Conservation (phyloP, 2,113 vertebrate genomes). For the Hepsetus odoe region DNA sequence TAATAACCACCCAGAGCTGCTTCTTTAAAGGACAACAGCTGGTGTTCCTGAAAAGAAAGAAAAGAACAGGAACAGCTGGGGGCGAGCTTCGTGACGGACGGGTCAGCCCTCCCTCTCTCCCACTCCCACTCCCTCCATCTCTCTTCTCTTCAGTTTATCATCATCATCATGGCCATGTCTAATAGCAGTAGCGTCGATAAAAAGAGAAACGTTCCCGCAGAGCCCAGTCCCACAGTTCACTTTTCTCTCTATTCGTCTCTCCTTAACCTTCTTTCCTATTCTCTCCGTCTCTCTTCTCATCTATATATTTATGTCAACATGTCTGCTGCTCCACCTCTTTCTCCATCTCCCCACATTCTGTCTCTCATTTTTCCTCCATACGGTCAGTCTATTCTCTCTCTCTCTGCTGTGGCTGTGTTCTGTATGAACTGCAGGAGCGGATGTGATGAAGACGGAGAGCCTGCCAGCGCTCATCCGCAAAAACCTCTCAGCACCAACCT, state of each 20-base stretch:
- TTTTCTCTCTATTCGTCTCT: not conserved
- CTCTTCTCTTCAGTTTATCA: constrained; percentile 12
- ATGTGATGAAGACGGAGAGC: constrained; percentile 26
- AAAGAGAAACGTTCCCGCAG: too few species aligned
- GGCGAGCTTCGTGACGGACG: constrained; percentile 16
- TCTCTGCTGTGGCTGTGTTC: not conserved
- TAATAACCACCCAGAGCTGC: not conserved
- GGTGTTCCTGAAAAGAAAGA: constrained; percentile 21
- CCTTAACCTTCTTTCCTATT: not conserved
- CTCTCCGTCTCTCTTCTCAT: not conserved
- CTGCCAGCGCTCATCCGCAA: constrained; percentile 53
- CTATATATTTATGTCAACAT: not conserved
- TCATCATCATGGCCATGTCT: not conserved
- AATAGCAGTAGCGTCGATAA: too few species aligned
- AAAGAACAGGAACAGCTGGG: constrained; percentile 23
- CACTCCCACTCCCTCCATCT: not conserved
- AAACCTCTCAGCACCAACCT: constrained; percentile 41
- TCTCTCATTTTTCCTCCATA: not conserved
- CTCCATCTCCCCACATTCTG: not conserved
- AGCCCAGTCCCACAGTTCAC: too few species aligned
- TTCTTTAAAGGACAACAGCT: not conserved
- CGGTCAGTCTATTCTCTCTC: not conserved
- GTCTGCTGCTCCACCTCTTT: not conserved
- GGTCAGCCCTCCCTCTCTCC: constrained; percentile 1
- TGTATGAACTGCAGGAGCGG: constrained; percentile 4